phyloP scores from a whole-genome alignment of 2,888 invertebrate genomes.

The Chymomyza amoena region DNA sequence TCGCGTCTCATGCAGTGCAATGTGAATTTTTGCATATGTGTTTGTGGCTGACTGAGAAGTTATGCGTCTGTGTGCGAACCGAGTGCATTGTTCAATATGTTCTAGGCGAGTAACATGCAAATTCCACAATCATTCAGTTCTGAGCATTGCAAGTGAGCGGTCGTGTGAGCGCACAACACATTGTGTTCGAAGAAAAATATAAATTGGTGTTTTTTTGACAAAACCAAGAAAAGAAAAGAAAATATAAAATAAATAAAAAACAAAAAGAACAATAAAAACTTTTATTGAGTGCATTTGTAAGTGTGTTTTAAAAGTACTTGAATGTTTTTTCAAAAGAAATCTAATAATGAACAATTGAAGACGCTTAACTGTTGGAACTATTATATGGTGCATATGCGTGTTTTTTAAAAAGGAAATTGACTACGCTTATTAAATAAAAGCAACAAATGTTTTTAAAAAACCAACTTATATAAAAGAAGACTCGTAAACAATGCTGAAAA shows the following conservation, averaged over 20 bases:
- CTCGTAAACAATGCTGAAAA: too few species aligned
- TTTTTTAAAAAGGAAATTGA: neutral
- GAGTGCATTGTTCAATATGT: constrained; percentile 12
- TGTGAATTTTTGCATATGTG: constrained; percentile 47
- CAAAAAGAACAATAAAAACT: neutral
- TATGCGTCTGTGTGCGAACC: neutral
- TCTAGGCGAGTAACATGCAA: constrained; percentile 13
- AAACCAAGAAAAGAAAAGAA: neutral
- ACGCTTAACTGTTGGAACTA: too few species aligned
- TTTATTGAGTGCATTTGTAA: neutral
- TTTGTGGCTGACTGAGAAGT: constrained; percentile 18
- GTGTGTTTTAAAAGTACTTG: neutral
- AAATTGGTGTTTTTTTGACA: neutral
- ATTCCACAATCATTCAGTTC: constrained; percentile 48
- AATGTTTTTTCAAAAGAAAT: too few species aligned
- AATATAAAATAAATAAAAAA: too few species aligned
- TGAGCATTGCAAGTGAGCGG: constrained; percentile 58
- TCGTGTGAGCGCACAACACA: constrained; percentile 35
- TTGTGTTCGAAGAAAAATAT: constrained; percentile 3
- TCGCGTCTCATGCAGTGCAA: constrained; percentile 57
- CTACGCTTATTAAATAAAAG: too few species aligned
- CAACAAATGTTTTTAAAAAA: too few species aligned
- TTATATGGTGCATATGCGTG: neutral
- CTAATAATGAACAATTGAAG: too few species aligned
- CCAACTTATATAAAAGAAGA: too few species aligned